Conservation (phyloP, 2,113 vertebrate genomes). For the Trogon melanurus region DNA sequence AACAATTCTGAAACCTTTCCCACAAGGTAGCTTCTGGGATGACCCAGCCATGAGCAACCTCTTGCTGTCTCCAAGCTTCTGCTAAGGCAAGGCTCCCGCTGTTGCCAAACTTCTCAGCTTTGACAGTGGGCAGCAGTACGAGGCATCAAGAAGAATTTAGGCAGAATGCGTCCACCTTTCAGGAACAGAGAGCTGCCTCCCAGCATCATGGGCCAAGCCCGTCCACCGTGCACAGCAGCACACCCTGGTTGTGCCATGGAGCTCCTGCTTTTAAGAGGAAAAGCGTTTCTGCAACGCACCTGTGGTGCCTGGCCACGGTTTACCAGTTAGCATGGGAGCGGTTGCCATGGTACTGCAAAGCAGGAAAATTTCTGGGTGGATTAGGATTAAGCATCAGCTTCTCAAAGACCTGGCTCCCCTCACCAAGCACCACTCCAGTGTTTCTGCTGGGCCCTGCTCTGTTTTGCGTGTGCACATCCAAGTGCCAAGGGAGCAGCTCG, state of each 20-base stretch:
- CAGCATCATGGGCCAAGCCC: fast-evolving
- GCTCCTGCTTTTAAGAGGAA: neutral
- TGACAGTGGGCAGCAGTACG: neutral
- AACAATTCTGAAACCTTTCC: neutral
- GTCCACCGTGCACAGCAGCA: neutral
- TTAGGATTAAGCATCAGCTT: neutral
- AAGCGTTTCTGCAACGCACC: neutral
- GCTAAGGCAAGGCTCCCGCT: neutral
- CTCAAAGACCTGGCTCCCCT: neutral
- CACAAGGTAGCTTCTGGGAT: neutral
- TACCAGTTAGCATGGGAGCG: neutral
- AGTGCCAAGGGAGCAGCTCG: neutral
- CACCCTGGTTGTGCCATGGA: neutral
- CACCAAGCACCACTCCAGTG: neutral
- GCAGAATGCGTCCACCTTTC: neutral
- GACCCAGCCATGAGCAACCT: neutral
- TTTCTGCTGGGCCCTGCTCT: neutral
- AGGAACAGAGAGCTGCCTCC: neutral
- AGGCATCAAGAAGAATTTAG: neutral
- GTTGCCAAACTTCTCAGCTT: neutral
- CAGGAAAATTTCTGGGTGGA: neutral
- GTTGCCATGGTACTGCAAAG: conserved; percentile 7
- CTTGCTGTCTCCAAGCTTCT: neutral
- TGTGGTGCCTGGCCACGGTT: neutral
- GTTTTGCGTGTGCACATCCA: fast-evolving